Conservation (phyloP, 2,113 vertebrate genomes). For the Halcyon malimbica region DNA sequence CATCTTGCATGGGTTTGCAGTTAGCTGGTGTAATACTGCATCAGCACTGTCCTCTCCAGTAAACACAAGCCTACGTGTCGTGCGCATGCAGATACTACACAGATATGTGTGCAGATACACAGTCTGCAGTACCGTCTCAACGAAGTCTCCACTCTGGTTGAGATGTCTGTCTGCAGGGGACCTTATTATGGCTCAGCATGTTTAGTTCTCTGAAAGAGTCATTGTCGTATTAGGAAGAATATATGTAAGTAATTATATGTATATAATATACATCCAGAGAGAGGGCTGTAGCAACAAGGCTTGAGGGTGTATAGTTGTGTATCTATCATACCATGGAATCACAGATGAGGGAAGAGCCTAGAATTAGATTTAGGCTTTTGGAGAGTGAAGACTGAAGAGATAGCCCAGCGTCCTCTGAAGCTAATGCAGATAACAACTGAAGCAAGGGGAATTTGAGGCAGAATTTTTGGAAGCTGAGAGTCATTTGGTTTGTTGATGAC, state of each 20-base stretch:
- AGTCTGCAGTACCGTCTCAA: background rate
- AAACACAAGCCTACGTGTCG: background rate
- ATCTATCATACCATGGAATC: background rate
- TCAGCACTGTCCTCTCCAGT: background rate
- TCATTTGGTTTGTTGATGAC: background rate
- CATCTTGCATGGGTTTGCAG: background rate
- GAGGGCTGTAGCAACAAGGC: background rate
- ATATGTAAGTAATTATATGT: too few species aligned
- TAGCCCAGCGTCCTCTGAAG: background rate
- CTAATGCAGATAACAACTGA: background rate
- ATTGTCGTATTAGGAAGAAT: background rate
- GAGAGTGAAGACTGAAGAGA: background rate
- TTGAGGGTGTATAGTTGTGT: background rate
- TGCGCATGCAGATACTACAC: background rate
- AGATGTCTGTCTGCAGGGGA: background rate
- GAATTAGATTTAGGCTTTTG: background rate
- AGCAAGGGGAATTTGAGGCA: background rate
- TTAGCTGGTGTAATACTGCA: background rate
- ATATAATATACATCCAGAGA: background rate
- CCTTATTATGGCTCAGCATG: background rate
- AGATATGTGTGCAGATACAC: too few species aligned
- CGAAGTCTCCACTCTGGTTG: background rate
- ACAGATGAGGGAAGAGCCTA: background rate
- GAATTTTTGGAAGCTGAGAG: background rate
- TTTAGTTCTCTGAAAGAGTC: background rate